phyloP scores from a whole-genome alignment of 2,797 vertebrate species.

The Microhierax caerulescens region DNA sequence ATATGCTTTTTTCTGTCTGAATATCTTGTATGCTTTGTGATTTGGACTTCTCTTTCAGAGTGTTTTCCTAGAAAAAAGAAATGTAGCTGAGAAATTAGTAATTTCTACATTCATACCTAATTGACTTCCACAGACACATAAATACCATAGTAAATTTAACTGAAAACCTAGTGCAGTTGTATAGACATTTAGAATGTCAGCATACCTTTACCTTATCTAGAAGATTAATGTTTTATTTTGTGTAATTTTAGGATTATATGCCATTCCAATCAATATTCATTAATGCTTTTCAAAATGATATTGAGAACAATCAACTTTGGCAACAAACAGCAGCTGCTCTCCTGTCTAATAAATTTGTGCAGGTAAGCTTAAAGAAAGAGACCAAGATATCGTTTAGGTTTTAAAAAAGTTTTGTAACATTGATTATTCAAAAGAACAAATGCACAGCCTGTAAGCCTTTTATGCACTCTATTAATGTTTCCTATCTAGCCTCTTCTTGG shows the following conservation, averaged over 20 bases:
- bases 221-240: neutral
- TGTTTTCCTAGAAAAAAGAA: neutral
- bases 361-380: constrained; percentile 78
- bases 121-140: neutral
- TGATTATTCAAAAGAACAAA: neutral
- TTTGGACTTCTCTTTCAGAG: neutral
- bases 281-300: constrained; percentile 90
- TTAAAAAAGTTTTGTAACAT: neutral
- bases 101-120: neutral
- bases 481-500: constrained; percentile 86
- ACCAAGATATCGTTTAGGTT: neutral
- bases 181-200: neutral
- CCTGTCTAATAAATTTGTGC: constrained; percentile 93
- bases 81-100: neutral
- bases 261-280: constrained; percentile 91
- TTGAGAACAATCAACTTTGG: constrained; percentile 88
- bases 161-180: neutral
- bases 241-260: constrained; percentile 89
- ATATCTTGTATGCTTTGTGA: neutral
- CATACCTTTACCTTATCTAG: neutral
- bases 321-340: constrained; percentile 89
- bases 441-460: neutral
- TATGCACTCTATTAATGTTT: neutral
- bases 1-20: neutral
- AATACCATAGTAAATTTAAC: neutral